Percentiles rank a stretch among this genome's conserved stretches.
These are phyloP conservation scores for Nemurella pictetii DNA, from an alignment of 2,888 invertebrate species.

Conservation along the genomic window DNA sequence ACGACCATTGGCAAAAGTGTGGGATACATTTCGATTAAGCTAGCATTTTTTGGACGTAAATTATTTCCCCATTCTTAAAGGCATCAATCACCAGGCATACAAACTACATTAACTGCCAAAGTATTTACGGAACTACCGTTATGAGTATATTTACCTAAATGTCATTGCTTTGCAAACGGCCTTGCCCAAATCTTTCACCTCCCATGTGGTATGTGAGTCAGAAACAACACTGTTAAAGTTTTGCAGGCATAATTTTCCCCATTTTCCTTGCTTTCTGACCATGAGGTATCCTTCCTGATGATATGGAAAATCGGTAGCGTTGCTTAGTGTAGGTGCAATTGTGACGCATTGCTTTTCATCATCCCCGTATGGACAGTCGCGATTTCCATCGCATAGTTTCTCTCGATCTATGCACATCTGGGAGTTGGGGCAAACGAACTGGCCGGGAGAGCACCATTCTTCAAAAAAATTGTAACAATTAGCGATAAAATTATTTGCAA, in stretches of 20 bases:
- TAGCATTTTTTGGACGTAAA: no score
- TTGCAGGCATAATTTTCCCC: slow-evolving; percentile 77
- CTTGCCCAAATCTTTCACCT: slow-evolving; percentile 70
- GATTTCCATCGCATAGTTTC: slow-evolving; percentile 70
- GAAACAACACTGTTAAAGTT: slow-evolving; percentile 64
- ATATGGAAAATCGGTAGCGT: slow-evolving; percentile 63
- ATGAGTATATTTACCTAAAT: slow-evolving; percentile 68
- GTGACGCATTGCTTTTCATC: slow-evolving; percentile 77
- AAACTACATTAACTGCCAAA: no score
- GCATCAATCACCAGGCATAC: no score
- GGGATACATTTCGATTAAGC: no score
- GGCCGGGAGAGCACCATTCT: slow-evolving; percentile 75
- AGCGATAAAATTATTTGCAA: neutral
- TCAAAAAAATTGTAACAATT: slow-evolving; percentile 16
- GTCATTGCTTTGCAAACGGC: slow-evolving; percentile 78
- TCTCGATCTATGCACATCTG: slow-evolving; percentile 66
- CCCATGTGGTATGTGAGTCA: slow-evolving; percentile 62
- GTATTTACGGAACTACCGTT: no score
- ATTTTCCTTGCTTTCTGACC: slow-evolving; percentile 72
- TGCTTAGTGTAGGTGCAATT: slow-evolving; percentile 59
- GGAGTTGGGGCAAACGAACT: slow-evolving; percentile 75
- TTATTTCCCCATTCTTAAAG: no score
- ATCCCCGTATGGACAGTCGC: slow-evolving; percentile 73
- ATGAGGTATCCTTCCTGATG: slow-evolving; percentile 70
- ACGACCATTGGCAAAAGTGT: no score